Percentiles rank a stretch among this genome's conserved stretches.
These are phyloP conservation scores for Trichonephila inaurata DNA, from an alignment of 1,140 invertebrate species.

Conservation along the genomic window DNA sequence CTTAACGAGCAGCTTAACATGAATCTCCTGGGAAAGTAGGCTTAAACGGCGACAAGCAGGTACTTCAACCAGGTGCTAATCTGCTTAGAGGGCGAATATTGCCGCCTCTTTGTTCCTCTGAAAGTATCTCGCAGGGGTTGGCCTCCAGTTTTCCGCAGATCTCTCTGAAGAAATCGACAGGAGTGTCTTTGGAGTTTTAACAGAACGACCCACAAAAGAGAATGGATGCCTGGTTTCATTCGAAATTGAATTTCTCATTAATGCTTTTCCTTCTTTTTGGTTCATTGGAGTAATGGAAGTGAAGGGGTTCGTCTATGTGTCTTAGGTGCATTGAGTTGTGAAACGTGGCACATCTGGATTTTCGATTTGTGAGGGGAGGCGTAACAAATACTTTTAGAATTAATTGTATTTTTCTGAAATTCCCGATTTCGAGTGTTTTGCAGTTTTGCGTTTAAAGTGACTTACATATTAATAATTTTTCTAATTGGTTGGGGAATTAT, in stretches of 20 bases:
- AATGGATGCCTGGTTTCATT: slow-evolving; percentile 36
- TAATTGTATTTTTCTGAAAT: neutral
- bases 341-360: neutral
- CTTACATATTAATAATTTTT: neutral
- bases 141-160: neutral
- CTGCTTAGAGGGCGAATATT: slow-evolving; percentile 54
- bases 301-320: neutral
- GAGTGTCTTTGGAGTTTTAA: neutral
- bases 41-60: slow-evolving; percentile 66
- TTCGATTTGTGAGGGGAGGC: neutral
- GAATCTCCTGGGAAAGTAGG: slow-evolving; percentile 65
- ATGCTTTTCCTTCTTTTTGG: slow-evolving; percentile 22
- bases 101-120: slow-evolving; percentile 35
- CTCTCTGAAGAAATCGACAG: slow-evolving; percentile 9
- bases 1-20: slow-evolving; percentile 72
- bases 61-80: slow-evolving; percentile 70
- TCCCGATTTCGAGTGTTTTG: neutral
- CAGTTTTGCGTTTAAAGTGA: neutral
- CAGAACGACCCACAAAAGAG: neutral
- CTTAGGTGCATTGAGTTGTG: neutral
- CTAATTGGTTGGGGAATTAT: neutral
- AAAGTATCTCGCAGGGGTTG: neutral
- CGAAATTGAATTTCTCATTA: slow-evolving; percentile 70
- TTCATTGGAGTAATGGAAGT: neutral
- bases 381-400: neutral